Evolutionary conservation across 2,113 vertebrate genomes (phyloP).

Genomic region (Rafetus swinhoei): DNA sequence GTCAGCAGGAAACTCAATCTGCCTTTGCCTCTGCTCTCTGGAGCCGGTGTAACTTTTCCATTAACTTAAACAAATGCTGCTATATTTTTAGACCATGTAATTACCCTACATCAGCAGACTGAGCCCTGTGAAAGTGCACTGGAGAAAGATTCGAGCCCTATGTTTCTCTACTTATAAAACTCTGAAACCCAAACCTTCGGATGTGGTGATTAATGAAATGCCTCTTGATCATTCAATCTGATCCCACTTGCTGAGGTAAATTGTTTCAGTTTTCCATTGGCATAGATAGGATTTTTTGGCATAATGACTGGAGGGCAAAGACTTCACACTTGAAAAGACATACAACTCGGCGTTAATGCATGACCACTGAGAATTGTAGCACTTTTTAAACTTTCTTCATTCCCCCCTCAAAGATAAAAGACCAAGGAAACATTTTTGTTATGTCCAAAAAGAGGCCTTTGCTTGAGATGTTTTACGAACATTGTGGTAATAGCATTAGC

Average conservation of each 20-base stretch:
- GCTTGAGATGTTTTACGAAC: not conserved
- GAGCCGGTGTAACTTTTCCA: conserved; percentile 74
- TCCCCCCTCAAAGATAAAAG: conserved; percentile 63
- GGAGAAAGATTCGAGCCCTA: conserved; percentile 72
- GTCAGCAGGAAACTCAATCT: conserved; percentile 85
- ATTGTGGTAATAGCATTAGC: conserved; percentile 34
- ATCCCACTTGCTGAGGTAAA: conserved; percentile 75
- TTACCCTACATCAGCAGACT: conserved; percentile 80
- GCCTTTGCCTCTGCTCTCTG: conserved; percentile 64
- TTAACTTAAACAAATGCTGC: conserved; percentile 80
- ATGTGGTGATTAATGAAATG: conserved; percentile 81
- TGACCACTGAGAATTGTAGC: conserved; percentile 40
- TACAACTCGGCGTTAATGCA: conserved; percentile 57
- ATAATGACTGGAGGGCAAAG: conserved; percentile 65
- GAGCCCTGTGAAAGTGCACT: conserved; percentile 66
- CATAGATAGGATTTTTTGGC: conserved; percentile 73
- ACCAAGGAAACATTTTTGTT: conserved; percentile 54
- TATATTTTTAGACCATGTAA: conserved; percentile 85
- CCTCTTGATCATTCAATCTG: conserved; percentile 72
- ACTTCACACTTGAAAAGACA: conserved; percentile 71
- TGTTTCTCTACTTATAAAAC: conserved; percentile 75
- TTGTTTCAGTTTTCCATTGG: conserved; percentile 78
- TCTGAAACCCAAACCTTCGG: conserved; percentile 78
- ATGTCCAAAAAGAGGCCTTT: not conserved
- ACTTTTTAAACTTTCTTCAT: conserved; percentile 54